Evolutionary conservation across 53 echinoderm and acorn worm species (phyloP).

Genomic region (Mesocentrotus franciscanus): DNA sequence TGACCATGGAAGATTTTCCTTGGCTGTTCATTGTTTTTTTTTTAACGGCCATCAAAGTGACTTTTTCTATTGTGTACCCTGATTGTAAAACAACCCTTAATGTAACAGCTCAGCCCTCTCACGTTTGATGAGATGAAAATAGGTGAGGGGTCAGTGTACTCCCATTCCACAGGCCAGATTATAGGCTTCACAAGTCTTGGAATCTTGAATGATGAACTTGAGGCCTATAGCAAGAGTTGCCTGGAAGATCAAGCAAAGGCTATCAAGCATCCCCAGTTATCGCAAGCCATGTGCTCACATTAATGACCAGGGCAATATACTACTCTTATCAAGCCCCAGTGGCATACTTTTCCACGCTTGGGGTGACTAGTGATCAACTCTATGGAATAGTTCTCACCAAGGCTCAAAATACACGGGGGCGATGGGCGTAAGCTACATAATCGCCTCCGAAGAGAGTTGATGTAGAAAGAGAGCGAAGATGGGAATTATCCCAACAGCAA

Average conservation of each 20-base stretch:
- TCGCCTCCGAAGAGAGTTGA: too few species aligned
- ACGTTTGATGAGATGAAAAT: conserved; percentile 62
- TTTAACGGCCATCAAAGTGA: too few species aligned
- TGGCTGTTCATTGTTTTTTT: too few species aligned
- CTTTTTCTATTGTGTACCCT: too few species aligned
- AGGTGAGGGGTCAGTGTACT: conserved; percentile 41
- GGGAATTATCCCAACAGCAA: too few species aligned
- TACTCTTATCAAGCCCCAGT: conserved; percentile 10
- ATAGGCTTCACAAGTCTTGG: conserved; percentile 30
- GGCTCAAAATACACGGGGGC: too few species aligned
- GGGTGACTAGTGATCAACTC: conserved; percentile 61
- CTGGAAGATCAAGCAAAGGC: background rate
- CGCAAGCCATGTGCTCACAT: conserved; percentile 56
- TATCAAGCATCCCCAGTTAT: background rate
- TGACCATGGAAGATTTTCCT: too few species aligned
- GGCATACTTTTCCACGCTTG: conserved; percentile 56
- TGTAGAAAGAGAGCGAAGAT: too few species aligned
- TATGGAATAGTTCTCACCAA: conserved; percentile 34
- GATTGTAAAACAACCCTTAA: too few species aligned
- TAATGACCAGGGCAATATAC: conserved; percentile 59
- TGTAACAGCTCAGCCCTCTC: conserved; percentile 11
- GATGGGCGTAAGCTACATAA: too few species aligned
- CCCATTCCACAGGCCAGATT: conserved; percentile 20
- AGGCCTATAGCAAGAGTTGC: background rate
- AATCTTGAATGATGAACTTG: conserved; percentile 12